Percentiles rank a stretch among this genome's conserved stretches.
These are phyloP conservation scores for Hydrolagus affinis DNA, from an alignment of 2,113 vertebrate species.

Conservation along the genomic window DNA sequence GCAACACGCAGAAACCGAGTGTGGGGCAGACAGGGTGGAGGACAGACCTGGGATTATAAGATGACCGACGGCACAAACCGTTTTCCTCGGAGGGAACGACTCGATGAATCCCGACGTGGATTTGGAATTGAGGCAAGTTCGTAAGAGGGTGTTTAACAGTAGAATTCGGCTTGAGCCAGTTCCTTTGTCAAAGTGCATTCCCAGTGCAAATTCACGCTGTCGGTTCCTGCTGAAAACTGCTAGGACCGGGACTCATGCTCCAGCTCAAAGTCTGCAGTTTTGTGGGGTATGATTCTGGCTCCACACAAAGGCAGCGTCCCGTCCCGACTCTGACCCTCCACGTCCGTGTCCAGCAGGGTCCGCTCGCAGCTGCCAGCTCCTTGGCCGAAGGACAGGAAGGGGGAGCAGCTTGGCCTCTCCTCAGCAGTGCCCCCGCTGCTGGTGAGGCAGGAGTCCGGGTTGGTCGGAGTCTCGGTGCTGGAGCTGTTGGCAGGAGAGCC, in stretches of 20 bases:
- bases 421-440: slow-evolving; percentile 68
- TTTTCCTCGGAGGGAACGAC: slow-evolving; percentile 34
- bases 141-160: neutral
- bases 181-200: slow-evolving; percentile 70
- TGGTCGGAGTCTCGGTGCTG: slow-evolving; percentile 87
- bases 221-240: slow-evolving; percentile 29
- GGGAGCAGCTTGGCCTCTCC: slow-evolving; percentile 63
- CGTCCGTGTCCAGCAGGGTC: slow-evolving; percentile 78
- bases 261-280: slow-evolving; percentile 67
- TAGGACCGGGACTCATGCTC: slow-evolving; percentile 83
- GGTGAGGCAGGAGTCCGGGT: slow-evolving; percentile 75
- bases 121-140: neutral
- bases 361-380: slow-evolving; percentile 52
- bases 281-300: slow-evolving; percentile 63
- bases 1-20: neutral
- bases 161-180: slow-evolving; percentile 1
- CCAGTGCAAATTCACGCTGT: slow-evolving; percentile 56
- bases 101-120: neutral
- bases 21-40: neutral
- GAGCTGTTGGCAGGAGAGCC: slow-evolving; percentile 83
- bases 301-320: slow-evolving; percentile 80
- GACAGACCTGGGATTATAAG: neutral
- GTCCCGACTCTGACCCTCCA: slow-evolving; percentile 81
- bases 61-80: slow-evolving; percentile 38
- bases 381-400: slow-evolving; percentile 62